A percentile compares a stretch with the other conserved stretches of the same genome.
Evolutionary conservation across 2,113 vertebrate species (phyloP).

Genomic region (Morone chrysops): DNA sequence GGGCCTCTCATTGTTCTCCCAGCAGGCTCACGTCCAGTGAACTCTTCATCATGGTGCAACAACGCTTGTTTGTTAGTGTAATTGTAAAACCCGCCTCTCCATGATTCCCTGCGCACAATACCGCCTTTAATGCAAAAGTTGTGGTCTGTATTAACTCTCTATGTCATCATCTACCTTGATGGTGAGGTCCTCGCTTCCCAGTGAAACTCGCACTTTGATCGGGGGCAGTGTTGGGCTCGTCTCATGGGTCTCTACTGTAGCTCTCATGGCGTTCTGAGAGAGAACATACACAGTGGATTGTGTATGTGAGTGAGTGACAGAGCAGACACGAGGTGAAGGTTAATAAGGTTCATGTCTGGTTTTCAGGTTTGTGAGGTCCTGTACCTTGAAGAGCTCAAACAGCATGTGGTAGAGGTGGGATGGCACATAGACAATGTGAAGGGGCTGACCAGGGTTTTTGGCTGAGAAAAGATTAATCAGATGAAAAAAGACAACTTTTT

Average conservation of each 20-base stretch:
- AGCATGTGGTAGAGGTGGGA: constrained; percentile 99
- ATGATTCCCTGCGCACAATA: background rate
- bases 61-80: background rate
- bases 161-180: constrained; percentile 89
- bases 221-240: constrained; percentile 86
- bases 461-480: constrained; percentile 77
- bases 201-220: constrained; percentile 91
- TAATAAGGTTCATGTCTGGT: fast-evolving
- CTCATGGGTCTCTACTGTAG: constrained; percentile 96
- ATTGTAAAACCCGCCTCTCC: no score
- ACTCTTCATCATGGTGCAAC: background rate
- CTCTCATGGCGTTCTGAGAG: constrained; percentile 96
- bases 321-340: background rate
- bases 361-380: background rate
- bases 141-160: background rate
- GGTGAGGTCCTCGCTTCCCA: constrained; percentile 94
- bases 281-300: background rate
- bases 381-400: constrained; percentile 99
- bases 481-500: background rate
- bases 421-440: constrained; percentile 95
- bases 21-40: background rate
- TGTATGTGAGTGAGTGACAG: background rate
- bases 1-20: constrained; percentile 19
- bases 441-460: constrained; percentile 86
- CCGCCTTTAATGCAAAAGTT: background rate